Evolutionary conservation across 2,888 invertebrate genomes (phyloP).

Genomic region (Drosophila planitibia): DNA sequence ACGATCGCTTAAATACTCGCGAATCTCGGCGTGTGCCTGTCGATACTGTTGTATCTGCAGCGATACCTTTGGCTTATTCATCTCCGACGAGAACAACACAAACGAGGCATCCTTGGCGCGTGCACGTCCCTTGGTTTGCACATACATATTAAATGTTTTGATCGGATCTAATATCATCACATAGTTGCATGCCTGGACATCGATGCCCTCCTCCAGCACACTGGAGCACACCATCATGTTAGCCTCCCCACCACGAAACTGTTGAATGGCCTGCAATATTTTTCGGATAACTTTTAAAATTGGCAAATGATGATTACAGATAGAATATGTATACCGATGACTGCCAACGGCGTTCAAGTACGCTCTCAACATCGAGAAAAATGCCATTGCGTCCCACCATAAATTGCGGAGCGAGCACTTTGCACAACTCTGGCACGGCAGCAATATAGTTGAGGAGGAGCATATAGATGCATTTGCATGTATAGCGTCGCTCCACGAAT

Average conservation of each 20-base stretch:
- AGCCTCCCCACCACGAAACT: constrained; percentile 87
- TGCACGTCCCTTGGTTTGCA: constrained; percentile 96
- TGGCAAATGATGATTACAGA: neutral
- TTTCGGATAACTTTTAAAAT: neutral
- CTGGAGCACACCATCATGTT: constrained; percentile 91
- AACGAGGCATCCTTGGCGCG: constrained; percentile 88
- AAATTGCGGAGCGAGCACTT: constrained; percentile 88
- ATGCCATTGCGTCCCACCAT: constrained; percentile 87
- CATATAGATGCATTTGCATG: constrained; percentile 91
- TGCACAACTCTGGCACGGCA: constrained; percentile 86
- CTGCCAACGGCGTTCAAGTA: constrained; percentile 79
- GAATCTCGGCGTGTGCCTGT: constrained; percentile 87
- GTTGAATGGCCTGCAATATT: constrained; percentile 83
- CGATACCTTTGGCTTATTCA: constrained; percentile 74
- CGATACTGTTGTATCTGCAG: constrained; percentile 86
- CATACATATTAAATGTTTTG: constrained; percentile 91
- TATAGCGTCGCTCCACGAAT: constrained; percentile 87
- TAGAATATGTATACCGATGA: constrained; percentile 56
- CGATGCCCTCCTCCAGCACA: constrained; percentile 96
- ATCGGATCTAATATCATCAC: constrained; percentile 91
- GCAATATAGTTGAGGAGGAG: constrained; percentile 87
- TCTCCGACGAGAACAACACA: constrained; percentile 86
- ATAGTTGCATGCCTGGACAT: constrained; percentile 92
- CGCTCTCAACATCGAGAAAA: constrained; percentile 65
- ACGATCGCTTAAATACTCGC: constrained; percentile 87